phyloP scores from a whole-genome alignment of 2,888 invertebrate species.

The Arrhopalites spinosus region DNA sequence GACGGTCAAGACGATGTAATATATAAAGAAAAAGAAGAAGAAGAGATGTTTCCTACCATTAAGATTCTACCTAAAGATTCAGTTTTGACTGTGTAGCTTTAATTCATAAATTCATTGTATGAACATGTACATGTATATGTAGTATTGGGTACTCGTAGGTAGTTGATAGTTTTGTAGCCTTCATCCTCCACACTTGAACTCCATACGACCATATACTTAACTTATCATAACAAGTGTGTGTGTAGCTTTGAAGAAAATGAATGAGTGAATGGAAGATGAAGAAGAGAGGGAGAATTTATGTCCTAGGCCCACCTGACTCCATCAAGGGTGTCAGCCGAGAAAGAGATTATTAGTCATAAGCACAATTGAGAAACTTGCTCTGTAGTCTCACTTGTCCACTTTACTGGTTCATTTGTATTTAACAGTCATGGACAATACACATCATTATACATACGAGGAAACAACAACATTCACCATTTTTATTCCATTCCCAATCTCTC shows the following conservation, averaged over 20 bases:
- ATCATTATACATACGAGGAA: neutral
- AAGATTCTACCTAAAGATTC: neutral
- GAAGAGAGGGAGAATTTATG: constrained; percentile 34
- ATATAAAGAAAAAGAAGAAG: too few species aligned
- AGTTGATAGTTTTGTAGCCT: constrained; percentile 2
- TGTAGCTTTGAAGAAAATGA: neutral
- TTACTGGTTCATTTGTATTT: neutral
- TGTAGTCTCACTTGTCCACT: constrained; percentile 5
- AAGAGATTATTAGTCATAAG: constrained; percentile 36
- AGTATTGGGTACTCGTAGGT: neutral
- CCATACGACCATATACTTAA: neutral
- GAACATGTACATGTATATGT: neutral
- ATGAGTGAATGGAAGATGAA: constrained; percentile 9
- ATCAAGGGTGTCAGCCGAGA: constrained; percentile 37
- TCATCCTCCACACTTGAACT: neutral
- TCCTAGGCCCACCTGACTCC: constrained; percentile 36
- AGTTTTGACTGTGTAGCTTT: neutral
- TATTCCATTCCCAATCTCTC: too few species aligned
- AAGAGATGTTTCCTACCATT: neutral
- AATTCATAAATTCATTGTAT: too few species aligned
- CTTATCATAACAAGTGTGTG: constrained; percentile 2
- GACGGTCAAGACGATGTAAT: too few species aligned
- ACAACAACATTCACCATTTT: too few species aligned
- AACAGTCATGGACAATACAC: neutral
- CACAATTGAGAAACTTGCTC: constrained; percentile 24